A percentile compares a stretch with the other conserved stretches of the same genome.
Conservation (phyloP, 1,140 invertebrate species). For the Lasioglossum baleicum region DNA sequence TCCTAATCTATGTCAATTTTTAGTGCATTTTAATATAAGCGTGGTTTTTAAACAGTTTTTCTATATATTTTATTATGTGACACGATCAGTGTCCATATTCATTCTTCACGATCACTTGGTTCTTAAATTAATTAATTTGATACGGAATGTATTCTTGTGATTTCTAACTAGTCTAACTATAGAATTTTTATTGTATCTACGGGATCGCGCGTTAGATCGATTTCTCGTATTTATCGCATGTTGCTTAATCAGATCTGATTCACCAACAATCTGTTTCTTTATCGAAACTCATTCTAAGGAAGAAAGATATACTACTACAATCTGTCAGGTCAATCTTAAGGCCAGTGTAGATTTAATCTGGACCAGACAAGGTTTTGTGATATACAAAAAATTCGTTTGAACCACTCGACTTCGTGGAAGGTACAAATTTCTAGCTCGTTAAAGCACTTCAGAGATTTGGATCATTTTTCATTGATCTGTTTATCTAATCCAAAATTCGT, state of each 20-base stretch:
- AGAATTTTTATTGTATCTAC: neutral
- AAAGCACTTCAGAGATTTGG: too few relatives aligned
- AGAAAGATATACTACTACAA: neutral
- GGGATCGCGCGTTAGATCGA: neutral
- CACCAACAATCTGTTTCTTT: neutral
- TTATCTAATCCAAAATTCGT: too few relatives aligned
- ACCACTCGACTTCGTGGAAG: neutral
- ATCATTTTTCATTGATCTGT: too few relatives aligned
- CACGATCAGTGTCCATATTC: too few relatives aligned
- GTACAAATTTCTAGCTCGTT: neutral
- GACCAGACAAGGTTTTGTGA: neutral
- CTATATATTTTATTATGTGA: too few relatives aligned
- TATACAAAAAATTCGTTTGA: neutral
- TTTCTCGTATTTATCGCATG: neutral
- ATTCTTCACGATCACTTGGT: too few relatives aligned
- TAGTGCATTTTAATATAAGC: too few relatives aligned
- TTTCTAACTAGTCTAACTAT: too few relatives aligned
- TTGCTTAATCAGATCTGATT: slow-evolving; percentile 2
- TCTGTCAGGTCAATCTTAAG: neutral
- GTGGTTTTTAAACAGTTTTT: too few relatives aligned
- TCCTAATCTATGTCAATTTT: too few relatives aligned
- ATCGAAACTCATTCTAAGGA: neutral
- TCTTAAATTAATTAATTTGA: too few relatives aligned
- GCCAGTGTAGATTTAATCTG: neutral
- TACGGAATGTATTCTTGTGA: too few relatives aligned